Conservation (phyloP, 2,888 invertebrate genomes). For the Caradrina kadenii region DNA sequence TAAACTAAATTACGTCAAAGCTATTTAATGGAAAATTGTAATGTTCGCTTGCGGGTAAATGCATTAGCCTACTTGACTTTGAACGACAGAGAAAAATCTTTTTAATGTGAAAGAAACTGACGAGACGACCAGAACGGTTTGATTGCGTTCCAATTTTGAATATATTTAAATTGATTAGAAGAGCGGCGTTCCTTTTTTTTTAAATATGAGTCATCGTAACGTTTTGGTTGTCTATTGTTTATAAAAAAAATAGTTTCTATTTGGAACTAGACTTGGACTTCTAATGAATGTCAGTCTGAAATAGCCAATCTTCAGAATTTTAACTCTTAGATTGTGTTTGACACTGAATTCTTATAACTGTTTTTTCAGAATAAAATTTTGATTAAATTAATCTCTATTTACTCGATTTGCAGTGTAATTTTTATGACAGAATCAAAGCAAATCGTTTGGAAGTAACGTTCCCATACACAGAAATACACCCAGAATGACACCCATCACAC, state of each 20-base stretch:
- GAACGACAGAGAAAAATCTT: constrained; percentile 41
- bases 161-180: constrained; percentile 45
- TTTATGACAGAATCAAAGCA: background rate
- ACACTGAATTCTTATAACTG: background rate
- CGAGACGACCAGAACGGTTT: constrained; percentile 26
- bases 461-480: too few relatives aligned
- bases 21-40: constrained; percentile 47
- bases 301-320: background rate
- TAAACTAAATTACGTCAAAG: constrained; percentile 53
- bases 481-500: background rate
- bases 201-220: background rate
- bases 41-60: constrained; percentile 47
- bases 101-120: constrained; percentile 26
- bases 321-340: background rate
- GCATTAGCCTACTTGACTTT: constrained; percentile 53
- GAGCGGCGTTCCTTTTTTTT: constrained; percentile 18
- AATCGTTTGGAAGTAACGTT: too few relatives aligned
- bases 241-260: background rate
- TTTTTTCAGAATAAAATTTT: background rate
- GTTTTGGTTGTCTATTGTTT: constrained; percentile 10
- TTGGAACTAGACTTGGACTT: background rate
- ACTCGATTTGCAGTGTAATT: background rate
- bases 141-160: constrained; percentile 42
- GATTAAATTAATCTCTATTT: too few relatives aligned
- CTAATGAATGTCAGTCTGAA: too few relatives aligned